A percentile compares a stretch with the other conserved stretches of the same genome.
These are phyloP conservation scores for Syritta pipiens DNA, from an alignment of 2,888 invertebrate species.

Conservation along the genomic window DNA sequence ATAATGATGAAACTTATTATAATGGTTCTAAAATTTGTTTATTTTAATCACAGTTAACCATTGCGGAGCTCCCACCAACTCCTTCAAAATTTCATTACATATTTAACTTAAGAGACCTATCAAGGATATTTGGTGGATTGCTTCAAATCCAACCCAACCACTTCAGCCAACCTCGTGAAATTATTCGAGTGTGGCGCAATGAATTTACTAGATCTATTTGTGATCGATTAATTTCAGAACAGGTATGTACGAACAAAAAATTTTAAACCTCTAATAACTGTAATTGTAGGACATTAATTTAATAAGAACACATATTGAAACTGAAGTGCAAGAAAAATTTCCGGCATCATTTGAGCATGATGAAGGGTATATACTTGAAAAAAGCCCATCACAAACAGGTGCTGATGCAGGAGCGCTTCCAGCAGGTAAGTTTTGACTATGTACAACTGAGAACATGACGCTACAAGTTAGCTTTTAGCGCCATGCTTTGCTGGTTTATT, in stretches of 20 bases:
- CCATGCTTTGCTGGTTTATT: too few relatives aligned
- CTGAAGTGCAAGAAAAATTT: constrained; percentile 81
- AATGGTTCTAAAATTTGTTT: neutral
- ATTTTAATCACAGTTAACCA: constrained; percentile 81
- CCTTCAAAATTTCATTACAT: constrained; percentile 97
- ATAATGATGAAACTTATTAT: too few relatives aligned
- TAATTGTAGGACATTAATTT: constrained; percentile 85
- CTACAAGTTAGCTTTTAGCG: too few relatives aligned
- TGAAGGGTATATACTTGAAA: constrained; percentile 73
- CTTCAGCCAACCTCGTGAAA: constrained; percentile 84
- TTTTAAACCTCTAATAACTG: constrained; percentile 12
- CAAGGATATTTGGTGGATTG: constrained; percentile 90
- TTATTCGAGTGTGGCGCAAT: constrained; percentile 94
- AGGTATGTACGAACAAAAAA: constrained; percentile 77
- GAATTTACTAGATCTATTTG: constrained; percentile 93
- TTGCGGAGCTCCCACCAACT: constrained; percentile 90
- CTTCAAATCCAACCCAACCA: constrained; percentile 86
- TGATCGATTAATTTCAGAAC: constrained; percentile 88
- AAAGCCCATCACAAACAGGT: constrained; percentile 41
- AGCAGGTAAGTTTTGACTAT: too few relatives aligned
- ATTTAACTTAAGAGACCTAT: constrained; percentile 94
- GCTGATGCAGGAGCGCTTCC: constrained; percentile 51
- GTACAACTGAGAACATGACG: too few relatives aligned
- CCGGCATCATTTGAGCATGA: constrained; percentile 73
- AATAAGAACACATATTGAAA: constrained; percentile 82